Conservation (phyloP, 2,797 vertebrate genomes). For the Silurus aristotelis region DNA sequence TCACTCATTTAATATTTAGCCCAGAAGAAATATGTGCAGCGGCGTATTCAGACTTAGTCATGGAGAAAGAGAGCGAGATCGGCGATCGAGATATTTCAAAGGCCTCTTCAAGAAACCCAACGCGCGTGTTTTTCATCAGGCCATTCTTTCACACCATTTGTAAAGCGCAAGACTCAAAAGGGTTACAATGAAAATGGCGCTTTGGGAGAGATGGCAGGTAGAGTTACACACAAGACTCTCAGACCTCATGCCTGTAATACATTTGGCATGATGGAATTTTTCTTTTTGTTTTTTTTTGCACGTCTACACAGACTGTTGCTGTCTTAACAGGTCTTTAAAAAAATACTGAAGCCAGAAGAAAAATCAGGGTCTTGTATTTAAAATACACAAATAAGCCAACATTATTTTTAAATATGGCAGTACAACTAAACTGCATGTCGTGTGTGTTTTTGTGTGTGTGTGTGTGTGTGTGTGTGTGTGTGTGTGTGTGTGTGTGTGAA, state of each 20-base stretch:
- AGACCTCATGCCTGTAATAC: conserved; percentile 48
- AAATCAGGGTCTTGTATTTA: background rate
- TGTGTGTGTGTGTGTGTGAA: conserved; percentile 34
- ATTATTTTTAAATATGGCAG: background rate
- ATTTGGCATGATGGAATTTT: conserved; percentile 52
- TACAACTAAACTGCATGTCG: background rate
- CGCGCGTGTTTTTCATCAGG: conserved; percentile 51
- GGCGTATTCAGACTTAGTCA: conserved; percentile 45
- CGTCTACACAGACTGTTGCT: background rate
- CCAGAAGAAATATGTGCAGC: conserved; percentile 22
- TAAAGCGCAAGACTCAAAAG: conserved; percentile 48
- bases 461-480: conserved; percentile 32
- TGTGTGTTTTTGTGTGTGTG: conserved; percentile 14
- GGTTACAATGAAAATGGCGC: conserved; percentile 52
- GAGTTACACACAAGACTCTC: conserved; percentile 61
- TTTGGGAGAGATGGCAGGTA: conserved; percentile 60
- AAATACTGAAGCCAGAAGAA: background rate
- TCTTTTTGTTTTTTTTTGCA: background rate
- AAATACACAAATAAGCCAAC: background rate
- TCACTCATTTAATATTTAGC: conserved; percentile 19
- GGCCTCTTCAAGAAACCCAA: conserved; percentile 37
- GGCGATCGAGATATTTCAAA: conserved; percentile 14
- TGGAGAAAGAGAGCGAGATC: conserved; percentile 10
- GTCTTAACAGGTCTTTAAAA: background rate
- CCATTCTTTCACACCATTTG: conserved; percentile 51